These are phyloP conservation scores for Mohoua ochrocephala DNA, from an alignment of 2,113 vertebrate species.

Conservation along the genomic window DNA sequence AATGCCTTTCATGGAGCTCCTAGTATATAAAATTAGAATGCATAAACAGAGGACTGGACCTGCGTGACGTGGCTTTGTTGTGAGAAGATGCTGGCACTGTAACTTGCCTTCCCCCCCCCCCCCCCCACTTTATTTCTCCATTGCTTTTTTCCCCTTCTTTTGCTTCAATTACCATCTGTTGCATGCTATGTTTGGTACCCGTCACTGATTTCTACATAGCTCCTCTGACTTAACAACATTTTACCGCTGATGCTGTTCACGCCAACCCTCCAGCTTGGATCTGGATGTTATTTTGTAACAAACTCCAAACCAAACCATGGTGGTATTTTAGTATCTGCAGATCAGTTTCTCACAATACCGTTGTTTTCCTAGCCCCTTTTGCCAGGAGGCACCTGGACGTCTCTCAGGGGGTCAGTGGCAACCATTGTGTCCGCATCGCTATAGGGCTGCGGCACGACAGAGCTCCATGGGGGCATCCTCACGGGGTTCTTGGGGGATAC, in stretches of 20 bases:
- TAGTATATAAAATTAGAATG: neutral
- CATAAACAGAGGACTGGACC: neutral
- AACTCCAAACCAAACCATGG: neutral
- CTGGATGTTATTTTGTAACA: neutral
- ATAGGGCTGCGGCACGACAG: fast-evolving
- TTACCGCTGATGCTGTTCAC: neutral
- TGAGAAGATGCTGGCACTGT: neutral
- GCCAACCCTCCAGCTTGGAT: neutral
- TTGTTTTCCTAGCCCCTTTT: neutral
- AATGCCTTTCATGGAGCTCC: neutral
- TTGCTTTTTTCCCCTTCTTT: fast-evolving
- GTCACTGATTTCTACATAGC: neutral
- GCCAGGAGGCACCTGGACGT: fast-evolving
- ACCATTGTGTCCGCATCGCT: fast-evolving
- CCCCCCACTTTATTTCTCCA: neutral
- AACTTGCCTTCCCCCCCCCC: neutral
- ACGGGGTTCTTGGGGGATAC: fast-evolving
- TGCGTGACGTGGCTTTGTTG: neutral
- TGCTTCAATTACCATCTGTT: neutral
- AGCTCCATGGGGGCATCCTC: neutral
- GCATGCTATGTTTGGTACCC: neutral
- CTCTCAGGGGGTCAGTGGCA: neutral
- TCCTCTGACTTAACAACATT: neutral
- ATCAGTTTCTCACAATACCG: neutral
- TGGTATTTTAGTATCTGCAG: neutral